Conservation (phyloP, 2,797 vertebrate species). For the Acanthurus tractus region DNA sequence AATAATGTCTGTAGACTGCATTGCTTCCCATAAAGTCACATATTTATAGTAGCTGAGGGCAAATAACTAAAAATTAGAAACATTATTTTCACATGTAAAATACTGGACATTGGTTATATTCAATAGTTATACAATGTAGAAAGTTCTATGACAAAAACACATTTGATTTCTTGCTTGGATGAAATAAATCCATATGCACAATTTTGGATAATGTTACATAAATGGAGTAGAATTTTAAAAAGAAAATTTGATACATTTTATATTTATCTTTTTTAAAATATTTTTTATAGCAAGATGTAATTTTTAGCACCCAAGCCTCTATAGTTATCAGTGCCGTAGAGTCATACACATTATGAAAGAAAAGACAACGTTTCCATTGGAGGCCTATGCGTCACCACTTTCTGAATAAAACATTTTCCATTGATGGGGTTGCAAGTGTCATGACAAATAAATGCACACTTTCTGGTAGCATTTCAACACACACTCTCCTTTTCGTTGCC, state of each 20-base stretch:
- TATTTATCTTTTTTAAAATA: too few relatives aligned
- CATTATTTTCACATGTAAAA: not conserved
- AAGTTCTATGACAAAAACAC: not conserved
- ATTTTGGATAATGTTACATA: too few relatives aligned
- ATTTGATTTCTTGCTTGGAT: too few relatives aligned
- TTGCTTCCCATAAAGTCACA: too few relatives aligned
- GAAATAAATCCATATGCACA: too few relatives aligned
- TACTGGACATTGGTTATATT: not conserved
- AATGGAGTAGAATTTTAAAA: too few relatives aligned
- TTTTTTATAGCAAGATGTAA: too few relatives aligned
- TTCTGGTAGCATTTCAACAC: conserved; percentile 67
- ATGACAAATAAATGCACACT: conserved; percentile 38
- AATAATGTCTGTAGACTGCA: too few relatives aligned
- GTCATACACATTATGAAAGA: conserved; percentile 4
- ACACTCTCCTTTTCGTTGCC: conserved; percentile 32
- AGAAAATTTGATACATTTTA: too few relatives aligned
- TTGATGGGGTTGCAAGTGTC: conserved; percentile 4
- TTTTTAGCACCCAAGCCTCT: not conserved
- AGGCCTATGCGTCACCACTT: conserved; percentile 42
- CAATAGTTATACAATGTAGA: not conserved
- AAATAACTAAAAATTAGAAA: not conserved
- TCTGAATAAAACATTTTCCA: conserved; percentile 44
- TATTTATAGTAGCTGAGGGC: too few relatives aligned
- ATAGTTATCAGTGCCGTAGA: not conserved
- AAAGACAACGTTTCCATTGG: conserved; percentile 18